phyloP scores from a whole-genome alignment of 1,140 invertebrate genomes.

The Anastrepha ludens region DNA sequence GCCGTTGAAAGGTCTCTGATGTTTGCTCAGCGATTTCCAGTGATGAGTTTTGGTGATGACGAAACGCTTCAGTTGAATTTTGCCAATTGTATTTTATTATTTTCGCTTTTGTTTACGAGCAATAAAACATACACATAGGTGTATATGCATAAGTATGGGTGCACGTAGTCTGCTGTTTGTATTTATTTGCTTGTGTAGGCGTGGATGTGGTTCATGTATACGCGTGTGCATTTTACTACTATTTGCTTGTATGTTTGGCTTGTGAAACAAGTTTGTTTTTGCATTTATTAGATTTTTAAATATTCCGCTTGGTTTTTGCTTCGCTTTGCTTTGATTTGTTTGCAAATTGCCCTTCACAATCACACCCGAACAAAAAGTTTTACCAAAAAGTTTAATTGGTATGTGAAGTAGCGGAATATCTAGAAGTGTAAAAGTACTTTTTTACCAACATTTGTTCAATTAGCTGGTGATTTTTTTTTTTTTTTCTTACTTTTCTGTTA shows the following conservation, averaged over 20 bases:
- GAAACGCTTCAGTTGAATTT: conserved; percentile 31
- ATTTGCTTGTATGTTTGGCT: conserved; percentile 9
- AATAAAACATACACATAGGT: neutral
- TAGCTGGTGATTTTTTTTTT: neutral
- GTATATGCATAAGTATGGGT: neutral
- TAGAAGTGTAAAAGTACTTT: too few species aligned
- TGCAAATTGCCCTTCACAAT: conserved; percentile 6
- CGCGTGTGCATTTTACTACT: conserved; percentile 6
- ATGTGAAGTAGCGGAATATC: too few species aligned
- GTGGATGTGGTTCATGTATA: neutral
- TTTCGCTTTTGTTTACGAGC: conserved; percentile 20
- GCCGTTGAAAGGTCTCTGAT: conserved; percentile 20
- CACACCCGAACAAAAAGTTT: neutral
- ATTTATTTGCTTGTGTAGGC: too few species aligned
- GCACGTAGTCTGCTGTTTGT: too few species aligned
- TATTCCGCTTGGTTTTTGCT: neutral
- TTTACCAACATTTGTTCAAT: too few species aligned
- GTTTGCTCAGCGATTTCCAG: conserved; percentile 44
- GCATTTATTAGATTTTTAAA: conserved; percentile 43
- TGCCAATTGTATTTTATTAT: conserved; percentile 27
- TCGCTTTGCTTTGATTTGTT: neutral
- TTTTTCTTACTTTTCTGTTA: neutral
- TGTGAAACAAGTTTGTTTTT: neutral
- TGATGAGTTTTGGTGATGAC: conserved; percentile 46
- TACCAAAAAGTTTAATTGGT: conserved; percentile 19